phyloP scores from a whole-genome alignment of 2,113 vertebrate genomes.

The Petrocephalus microphthalmus region DNA sequence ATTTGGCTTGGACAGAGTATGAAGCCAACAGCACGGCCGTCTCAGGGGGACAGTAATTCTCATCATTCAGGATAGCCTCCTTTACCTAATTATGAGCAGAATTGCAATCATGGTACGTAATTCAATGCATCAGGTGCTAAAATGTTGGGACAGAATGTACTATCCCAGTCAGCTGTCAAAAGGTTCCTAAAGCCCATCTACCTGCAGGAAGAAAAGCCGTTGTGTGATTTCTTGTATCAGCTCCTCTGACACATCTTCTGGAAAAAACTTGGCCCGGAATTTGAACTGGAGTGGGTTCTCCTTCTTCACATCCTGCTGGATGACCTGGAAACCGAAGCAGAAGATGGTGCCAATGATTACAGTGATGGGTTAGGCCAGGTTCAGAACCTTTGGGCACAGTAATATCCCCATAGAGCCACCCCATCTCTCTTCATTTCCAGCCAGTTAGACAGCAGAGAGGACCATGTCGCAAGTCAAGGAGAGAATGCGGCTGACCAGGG shows the following conservation, averaged over 20 bases:
- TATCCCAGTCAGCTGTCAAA: not conserved
- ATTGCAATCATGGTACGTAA: not conserved
- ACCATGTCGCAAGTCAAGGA: not conserved
- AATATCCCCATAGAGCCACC: not conserved
- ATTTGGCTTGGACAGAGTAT: conserved; percentile 92
- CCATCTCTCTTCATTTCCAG: not conserved
- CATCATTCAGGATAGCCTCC: conserved; percentile 93
- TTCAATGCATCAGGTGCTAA: not conserved
- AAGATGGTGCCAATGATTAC: not conserved
- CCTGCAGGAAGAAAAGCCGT: conserved; percentile 96
- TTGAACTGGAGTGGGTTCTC: conserved; percentile 95
- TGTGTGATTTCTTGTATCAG: conserved; percentile 97
- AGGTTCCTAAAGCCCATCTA: conserved; percentile 30
- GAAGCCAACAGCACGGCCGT: conserved; percentile 91
- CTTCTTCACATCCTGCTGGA: conserved; percentile 94
- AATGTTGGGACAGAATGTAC: not conserved
- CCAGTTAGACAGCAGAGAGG: not conserved
- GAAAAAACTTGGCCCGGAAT: conserved; percentile 95
- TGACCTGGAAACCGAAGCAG: conserved; percentile 65
- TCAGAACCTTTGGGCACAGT: not conserved
- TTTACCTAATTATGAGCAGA: conserved; percentile 70
- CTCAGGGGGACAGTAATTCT: conserved; percentile 97
- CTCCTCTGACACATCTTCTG: conserved; percentile 94
- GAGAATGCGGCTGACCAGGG: not conserved
- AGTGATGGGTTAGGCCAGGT: not conserved